phyloP scores from a whole-genome alignment of 2,888 invertebrate species.

The Drosophila fungiperda region DNA sequence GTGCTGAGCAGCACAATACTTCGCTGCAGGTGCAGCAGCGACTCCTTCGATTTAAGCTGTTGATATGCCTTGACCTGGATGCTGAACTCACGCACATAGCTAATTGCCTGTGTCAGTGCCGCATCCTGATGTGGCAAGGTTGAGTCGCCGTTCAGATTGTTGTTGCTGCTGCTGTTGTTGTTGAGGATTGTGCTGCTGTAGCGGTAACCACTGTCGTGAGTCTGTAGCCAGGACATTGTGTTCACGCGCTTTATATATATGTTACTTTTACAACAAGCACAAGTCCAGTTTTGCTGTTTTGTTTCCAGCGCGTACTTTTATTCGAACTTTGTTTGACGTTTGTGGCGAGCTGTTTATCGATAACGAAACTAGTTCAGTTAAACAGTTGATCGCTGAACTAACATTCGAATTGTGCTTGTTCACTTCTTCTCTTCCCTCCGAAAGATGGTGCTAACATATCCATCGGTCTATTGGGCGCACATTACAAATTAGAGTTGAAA shows the following conservation, averaged over 20 bases:
- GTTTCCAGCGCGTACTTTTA: slow-evolving; percentile 16
- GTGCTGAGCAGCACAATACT: slow-evolving; percentile 78
- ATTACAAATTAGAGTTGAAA: background rate
- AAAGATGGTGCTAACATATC: background rate
- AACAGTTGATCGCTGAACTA: background rate
- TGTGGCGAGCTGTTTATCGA: slow-evolving; percentile 30
- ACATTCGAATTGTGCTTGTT: background rate
- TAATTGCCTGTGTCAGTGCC: slow-evolving; percentile 63
- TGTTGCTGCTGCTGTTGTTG: slow-evolving; percentile 29
- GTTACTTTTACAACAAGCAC: background rate
- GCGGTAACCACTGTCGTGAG: slow-evolving; percentile 20
- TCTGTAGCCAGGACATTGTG: slow-evolving; percentile 40
- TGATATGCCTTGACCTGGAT: slow-evolving; percentile 73
- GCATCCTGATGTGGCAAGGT: slow-evolving; percentile 47
- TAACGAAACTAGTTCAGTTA: slow-evolving; percentile 24
- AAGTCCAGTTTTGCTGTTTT: background rate
- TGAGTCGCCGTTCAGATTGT: slow-evolving; percentile 49
- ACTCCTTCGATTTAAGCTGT: slow-evolving; percentile 74
- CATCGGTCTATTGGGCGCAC: background rate
- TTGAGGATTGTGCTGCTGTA: background rate
- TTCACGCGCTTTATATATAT: background rate
- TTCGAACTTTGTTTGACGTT: slow-evolving; percentile 42
- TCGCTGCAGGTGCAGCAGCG: slow-evolving; percentile 80
- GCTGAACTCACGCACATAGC: slow-evolving; percentile 82
- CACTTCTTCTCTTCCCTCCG: background rate